Base-by-base conservation (phyloP, 2,797 vertebrate genomes). In the Pipistrellus pygmaeus region DNA sequence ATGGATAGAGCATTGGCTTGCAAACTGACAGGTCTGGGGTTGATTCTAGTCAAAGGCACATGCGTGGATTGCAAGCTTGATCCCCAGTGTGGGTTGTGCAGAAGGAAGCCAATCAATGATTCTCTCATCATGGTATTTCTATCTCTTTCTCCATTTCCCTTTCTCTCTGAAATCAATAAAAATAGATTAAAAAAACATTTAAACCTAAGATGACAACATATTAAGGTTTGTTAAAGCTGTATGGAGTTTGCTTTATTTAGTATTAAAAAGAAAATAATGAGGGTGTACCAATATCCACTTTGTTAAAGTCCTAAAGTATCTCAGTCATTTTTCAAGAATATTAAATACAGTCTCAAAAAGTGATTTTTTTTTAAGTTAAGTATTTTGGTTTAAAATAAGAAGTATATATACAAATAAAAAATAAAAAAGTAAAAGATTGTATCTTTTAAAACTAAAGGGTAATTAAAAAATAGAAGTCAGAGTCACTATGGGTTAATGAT, bases 371-470 rank as follows among this genome's bases (percentile, higher is more conserved):
- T 72, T 32, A 76, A 46, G 68, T 71, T n/a, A 91, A 82, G 10
- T 25, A 76, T 41, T 92, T 80, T 83, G 23, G 10, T 53, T 88
- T 85, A 71, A 95, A 89, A 84, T 30, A 93, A 71, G 57, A 55
- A 32, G 1, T 44, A n/a, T n/a, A 46, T 2, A n/a, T 32, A n/a
- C 30, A 78, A 94, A 68, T 71, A 64, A 48, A 89, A 91, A 53
- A 94, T 96, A 68, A 51, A 62, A 84, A 55, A 94, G 93, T 44
- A 44, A 44, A 96, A 96, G 96, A 82, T 95, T 14, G 60, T 62
- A 27, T 14, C 27, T 62, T 62, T 62, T 62, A 14, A 62, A 62
- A 62, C 27, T 14, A 30, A 30, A 15, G 60, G 60, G 60, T 62
- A 14, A 30, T 62, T 62, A 93, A 78, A 97, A 97, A 97, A 90